Base-by-base conservation (phyloP, 35 echinoderm and acorn worm species). In the Apostichopus parvimensis region DNA sequence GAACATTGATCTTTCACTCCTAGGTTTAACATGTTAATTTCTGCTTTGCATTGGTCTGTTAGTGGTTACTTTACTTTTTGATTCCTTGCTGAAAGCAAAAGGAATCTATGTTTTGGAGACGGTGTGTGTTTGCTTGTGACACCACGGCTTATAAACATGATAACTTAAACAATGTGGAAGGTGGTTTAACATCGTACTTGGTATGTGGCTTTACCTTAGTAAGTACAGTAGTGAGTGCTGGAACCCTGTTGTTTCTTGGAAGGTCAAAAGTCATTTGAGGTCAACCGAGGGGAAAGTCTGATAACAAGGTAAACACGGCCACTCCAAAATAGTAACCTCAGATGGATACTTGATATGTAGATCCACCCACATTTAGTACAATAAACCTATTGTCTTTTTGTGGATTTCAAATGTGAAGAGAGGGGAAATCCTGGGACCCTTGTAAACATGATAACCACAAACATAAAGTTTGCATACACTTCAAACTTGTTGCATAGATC, bases 21-120 rank as follows among this genome's bases (percentile, higher is more conserved):
- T 96, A 58, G 93, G 92, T 22, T 95, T 95, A 82, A 98, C 97
- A 13, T 96, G 97, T 96, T 20, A 95, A 82, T 96, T 96, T 79
- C 72, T 77, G 94, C 97, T 5, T 45, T 45, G 34, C 34, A 45
- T 45, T 2, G 34, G 34, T 45, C 34, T 45, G 4, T 1, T 0
- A 45, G 34, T 45, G 34, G 34, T 45, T 45, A 45, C 34, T 4
- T 4, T 45, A 45, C 34, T 3, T 45, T 45, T 45, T 2, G 3
- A 0, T 34, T 34, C 28, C 2, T 34, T 34, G 28, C 28, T 34
- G 28, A 34, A 34, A 34, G 28, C 28, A 34, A 34, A 34, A 34
- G 28, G 1, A 34, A 34, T 45, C 34, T 45, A 45, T 45, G 34
- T 45, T 45, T 45, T 45, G 34, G 34, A 45, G 3, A 45, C 4